Evolutionary conservation across 1,140 invertebrate species (phyloP).

Genomic region (Drosophila punjabiensis): DNA sequence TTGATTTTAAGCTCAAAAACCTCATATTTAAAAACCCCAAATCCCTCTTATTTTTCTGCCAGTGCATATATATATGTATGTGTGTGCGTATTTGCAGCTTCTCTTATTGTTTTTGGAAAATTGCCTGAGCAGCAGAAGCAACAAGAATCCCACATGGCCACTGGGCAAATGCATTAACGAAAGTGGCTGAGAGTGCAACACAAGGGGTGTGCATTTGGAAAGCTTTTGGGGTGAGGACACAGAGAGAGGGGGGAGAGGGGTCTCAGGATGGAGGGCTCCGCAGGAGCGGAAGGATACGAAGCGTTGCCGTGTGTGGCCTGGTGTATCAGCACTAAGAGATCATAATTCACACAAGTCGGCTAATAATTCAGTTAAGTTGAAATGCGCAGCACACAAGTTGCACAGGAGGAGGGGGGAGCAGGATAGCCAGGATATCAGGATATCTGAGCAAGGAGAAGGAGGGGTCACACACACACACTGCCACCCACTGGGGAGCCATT

Average conservation of each 20-base stretch:
- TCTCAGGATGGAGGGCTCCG: neutral
- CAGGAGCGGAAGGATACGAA: conserved; percentile 8
- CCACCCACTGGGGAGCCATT: conserved; percentile 36
- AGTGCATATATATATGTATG: neutral
- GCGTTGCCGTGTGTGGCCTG: conserved; percentile 44
- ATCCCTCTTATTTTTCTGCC: neutral
- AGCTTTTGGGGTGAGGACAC: neutral
- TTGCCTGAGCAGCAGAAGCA: conserved; percentile 55
- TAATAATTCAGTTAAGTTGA: conserved; percentile 84
- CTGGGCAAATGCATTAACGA: conserved; percentile 82
- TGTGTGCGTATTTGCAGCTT: conserved; percentile 30
- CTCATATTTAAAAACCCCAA: neutral
- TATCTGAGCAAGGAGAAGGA: conserved; percentile 1
- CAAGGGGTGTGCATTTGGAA: conserved; percentile 1
- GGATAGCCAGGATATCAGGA: neutral
- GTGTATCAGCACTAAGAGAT: conserved; percentile 79
- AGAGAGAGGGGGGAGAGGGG: neutral
- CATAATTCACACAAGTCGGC: conserved; percentile 83
- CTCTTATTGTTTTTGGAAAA: conserved; percentile 70
- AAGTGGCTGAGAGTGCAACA: conserved; percentile 63
- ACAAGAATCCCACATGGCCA: conserved; percentile 78
- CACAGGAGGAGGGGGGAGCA: conserved; percentile 4
- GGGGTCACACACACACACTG: conserved; percentile 1
- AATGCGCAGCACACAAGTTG: conserved; percentile 69
- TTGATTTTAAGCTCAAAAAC: neutral